phyloP scores from a whole-genome alignment of 2,888 invertebrate species.

The Aphodius sticticus region DNA sequence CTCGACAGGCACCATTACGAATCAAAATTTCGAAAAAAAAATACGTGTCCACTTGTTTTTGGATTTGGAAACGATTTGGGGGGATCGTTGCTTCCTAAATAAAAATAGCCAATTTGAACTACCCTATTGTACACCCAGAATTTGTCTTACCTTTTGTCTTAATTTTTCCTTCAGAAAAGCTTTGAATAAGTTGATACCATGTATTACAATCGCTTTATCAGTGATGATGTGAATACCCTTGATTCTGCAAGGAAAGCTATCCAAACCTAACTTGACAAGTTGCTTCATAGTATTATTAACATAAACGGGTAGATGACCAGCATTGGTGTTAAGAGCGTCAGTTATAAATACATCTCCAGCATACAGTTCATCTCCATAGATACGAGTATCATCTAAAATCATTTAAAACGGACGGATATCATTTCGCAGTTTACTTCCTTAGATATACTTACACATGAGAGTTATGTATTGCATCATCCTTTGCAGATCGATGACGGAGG shows the following conservation, averaged over 20 bases:
- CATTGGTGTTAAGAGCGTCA: not conserved
- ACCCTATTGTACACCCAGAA: too few relatives aligned
- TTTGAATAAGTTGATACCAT: slow-evolving; percentile 66
- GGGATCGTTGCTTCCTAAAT: too few relatives aligned
- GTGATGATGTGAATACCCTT: slow-evolving; percentile 72
- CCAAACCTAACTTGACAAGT: slow-evolving; percentile 65
- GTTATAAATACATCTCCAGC: slow-evolving; percentile 15
- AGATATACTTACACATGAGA: not conserved
- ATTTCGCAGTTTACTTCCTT: not conserved
- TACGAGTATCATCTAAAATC: slow-evolving; percentile 11
- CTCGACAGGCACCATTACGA: too few relatives aligned
- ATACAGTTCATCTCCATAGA: slow-evolving; percentile 10
- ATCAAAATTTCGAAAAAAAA: too few relatives aligned
- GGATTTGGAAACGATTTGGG: too few relatives aligned
- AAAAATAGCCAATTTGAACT: too few relatives aligned
- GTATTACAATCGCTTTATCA: slow-evolving; percentile 66
- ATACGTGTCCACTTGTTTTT: too few relatives aligned
- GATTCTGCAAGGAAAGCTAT: slow-evolving; percentile 71
- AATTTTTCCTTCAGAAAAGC: slow-evolving; percentile 73
- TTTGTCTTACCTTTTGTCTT: slow-evolving; percentile 62
- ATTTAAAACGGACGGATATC: not conserved
- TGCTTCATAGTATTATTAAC: not conserved
- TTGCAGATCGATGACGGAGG: slow-evolving; percentile 57
- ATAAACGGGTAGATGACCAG: not conserved
- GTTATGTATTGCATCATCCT: not conserved